Evolutionary conservation across 30 jellyfish, hydroid and myxozoan species (phyloP), one percentile per base, ranked within the genome.

Genomic region (Aurelia coerulea): DNA sequence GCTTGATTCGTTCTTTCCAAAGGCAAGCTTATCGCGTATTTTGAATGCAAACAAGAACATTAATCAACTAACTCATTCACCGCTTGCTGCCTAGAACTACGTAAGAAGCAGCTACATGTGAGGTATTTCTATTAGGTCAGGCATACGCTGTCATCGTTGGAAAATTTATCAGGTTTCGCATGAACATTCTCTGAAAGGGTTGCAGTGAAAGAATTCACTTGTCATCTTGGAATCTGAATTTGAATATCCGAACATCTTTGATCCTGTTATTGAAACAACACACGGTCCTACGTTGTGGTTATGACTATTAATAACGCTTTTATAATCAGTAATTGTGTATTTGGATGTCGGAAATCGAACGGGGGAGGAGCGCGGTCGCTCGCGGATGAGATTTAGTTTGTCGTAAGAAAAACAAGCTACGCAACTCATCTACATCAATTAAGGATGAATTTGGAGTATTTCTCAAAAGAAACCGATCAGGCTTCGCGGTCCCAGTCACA

Each of bases 321-420:
- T 77, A 60, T 77, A 39, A 32, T 58, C 50, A 60, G 78, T 50
- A 77, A 59, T 77, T 76, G 29, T 59, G 87, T 77, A 77, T 77
- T 77, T 77, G 78, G 87, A n/a, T 53, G 87, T 77, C 87, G 75
- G 86, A 76, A 77, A 60, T 77, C 29, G 87, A 23, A 58, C 74
- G 68, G 86, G 86, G 75, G 86, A 76, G 86, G 75, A 76, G 74
- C 75, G 51, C 74, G 74, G 58, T 34, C 35, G 31, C 62, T 58
- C 56, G 56, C 78, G 78, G 67, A 31, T 41, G 87, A 64, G 87
- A 54, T n/a, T 52, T 23, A 53, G 86, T n/a, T 14, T 39, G 46
- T 64, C 67, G 87, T 69, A 46, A 17, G 79, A 49, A 70, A 31
- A 70, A 70, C 80, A 70, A 70, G 64, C 10, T 62, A 70, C 50